Evolutionary conservation across 2,113 vertebrate genomes (phyloP).

Genomic region (Scophthalmus maximus): DNA sequence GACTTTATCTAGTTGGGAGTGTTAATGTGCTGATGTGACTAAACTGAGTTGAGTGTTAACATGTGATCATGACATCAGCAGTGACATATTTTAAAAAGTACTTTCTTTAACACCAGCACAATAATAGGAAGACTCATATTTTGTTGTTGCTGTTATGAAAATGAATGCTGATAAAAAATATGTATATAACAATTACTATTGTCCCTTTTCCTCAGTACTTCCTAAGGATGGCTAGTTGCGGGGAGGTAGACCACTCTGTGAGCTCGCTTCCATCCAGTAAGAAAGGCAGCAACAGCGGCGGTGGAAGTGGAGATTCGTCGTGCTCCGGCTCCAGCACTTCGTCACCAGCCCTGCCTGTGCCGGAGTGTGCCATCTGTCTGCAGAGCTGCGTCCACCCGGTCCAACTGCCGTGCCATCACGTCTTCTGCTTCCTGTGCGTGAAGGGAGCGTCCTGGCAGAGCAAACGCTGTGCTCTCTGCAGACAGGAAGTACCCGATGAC

Average conservation of each 20-base stretch:
- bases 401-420: constrained; percentile 95
- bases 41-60: not conserved
- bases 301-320: constrained; percentile 72
- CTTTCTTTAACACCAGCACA: not conserved
- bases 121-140: not conserved
- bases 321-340: constrained; percentile 76
- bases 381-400: constrained; percentile 98
- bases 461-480: constrained; percentile 96
- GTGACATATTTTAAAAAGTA: not conserved
- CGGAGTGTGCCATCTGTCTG: constrained; percentile 97
- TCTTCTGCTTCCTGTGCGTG: constrained; percentile 98
- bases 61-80: not conserved
- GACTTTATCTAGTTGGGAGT: no score
- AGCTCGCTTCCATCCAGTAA: constrained; percentile 92
- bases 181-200: not conserved
- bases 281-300: constrained; percentile 86
- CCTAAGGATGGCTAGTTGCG: constrained; percentile 96
- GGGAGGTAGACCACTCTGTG: constrained; percentile 94
- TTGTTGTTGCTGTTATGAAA: not conserved
- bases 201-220: constrained; percentile 58
- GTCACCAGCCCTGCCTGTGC: constrained; percentile 89
- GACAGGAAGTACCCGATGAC: constrained; percentile 98
- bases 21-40: not conserved
- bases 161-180: not conserved
- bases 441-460: constrained; percentile 99